Conservation (phyloP, 2,113 vertebrate genomes). For the Onychostoma macrolepis region DNA sequence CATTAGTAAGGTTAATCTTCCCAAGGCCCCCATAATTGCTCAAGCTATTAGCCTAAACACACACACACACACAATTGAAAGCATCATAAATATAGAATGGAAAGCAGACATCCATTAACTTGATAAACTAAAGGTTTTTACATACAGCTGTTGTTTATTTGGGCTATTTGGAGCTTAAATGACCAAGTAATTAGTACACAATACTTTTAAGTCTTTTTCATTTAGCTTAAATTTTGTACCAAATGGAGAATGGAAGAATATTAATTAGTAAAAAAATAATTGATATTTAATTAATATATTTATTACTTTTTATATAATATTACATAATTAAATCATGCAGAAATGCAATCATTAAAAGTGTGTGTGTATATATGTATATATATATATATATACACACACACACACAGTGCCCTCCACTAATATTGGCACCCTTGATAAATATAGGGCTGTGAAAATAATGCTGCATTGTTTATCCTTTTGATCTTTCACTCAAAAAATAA, state of each 20-base stretch:
- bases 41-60: slow-evolving; percentile 19
- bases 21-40: slow-evolving; percentile 23
- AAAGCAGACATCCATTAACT: neutral
- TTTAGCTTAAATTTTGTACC: neutral
- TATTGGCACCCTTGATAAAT: too few relatives aligned
- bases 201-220: neutral
- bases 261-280: neutral
- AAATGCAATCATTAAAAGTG: too few relatives aligned
- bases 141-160: slow-evolving; percentile 11
- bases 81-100: slow-evolving; percentile 9
- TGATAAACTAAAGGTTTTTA: neutral
- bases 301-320: too few relatives aligned
- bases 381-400: too few relatives aligned
- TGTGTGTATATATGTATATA: too few relatives aligned
- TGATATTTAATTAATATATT: too few relatives aligned
- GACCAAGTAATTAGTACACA: neutral
- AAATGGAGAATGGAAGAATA: neutral
- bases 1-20: slow-evolving; percentile 37
- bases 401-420: too few relatives aligned
- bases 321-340: too few relatives aligned
- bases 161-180: neutral
- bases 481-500: too few relatives aligned
- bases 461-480: too few relatives aligned
- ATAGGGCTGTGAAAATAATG: too few relatives aligned
- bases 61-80: slow-evolving; percentile 17